Conservation (phyloP, 1,140 invertebrate species). For the Zeugodacus cucurbitae region DNA sequence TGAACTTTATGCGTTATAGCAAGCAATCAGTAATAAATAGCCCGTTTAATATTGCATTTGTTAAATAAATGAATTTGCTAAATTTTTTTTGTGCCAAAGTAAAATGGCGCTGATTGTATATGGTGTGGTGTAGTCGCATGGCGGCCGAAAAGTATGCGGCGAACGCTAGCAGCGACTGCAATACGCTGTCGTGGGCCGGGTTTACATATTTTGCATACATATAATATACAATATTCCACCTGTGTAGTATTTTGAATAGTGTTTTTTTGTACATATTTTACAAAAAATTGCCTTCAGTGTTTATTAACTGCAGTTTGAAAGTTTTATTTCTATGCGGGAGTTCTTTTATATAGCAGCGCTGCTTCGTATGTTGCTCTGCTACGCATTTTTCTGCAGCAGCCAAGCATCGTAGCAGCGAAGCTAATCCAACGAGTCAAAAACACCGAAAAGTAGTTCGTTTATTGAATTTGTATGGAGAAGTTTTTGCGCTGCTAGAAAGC, state of each 20-base stretch:
- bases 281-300: background rate
- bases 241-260: background rate
- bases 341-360: background rate
- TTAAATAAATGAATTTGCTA: background rate
- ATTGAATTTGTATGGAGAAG: background rate
- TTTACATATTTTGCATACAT: background rate
- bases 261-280: background rate
- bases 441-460: background rate
- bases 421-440: background rate
- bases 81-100: constrained; percentile 6
- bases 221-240: background rate
- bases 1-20: background rate
- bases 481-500: background rate
- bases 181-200: background rate
- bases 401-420: background rate
- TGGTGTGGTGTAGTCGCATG: constrained; percentile 10
- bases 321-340: background rate
- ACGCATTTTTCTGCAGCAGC: background rate
- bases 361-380: background rate
- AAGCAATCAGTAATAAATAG: background rate
- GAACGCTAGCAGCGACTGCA: background rate
- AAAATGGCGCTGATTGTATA: constrained; percentile 30
- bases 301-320: background rate
- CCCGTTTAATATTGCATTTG: background rate
- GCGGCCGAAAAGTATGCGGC: constrained; percentile 10